Evolutionary conservation across 2,888 invertebrate genomes (phyloP).

Genomic region (Antheraea yamamai): DNA sequence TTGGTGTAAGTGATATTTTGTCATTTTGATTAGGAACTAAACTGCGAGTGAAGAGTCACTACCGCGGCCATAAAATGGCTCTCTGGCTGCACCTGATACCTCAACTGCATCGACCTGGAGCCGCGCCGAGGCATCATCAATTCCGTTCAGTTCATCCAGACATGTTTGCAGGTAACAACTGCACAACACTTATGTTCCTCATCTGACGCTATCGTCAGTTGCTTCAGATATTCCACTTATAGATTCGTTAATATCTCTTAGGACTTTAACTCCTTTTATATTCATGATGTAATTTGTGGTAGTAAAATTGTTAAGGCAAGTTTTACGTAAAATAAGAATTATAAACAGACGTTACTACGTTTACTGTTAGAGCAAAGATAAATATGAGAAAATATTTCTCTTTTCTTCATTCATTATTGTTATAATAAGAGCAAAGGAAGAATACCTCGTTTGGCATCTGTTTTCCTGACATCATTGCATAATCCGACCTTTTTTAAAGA

Average conservation of each 20-base stretch:
- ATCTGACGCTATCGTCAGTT: background rate
- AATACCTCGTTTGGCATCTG: constrained; percentile 5
- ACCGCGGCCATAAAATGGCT: constrained; percentile 94
- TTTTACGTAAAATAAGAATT: background rate
- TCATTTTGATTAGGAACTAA: constrained; percentile 80
- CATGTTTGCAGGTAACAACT: constrained; percentile 85
- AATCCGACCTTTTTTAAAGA: background rate
- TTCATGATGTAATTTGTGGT: background rate
- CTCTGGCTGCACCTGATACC: constrained; percentile 94
- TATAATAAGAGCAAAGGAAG: background rate
- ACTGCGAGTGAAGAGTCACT: constrained; percentile 90
- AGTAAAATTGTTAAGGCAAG: background rate
- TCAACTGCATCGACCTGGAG: constrained; percentile 90
- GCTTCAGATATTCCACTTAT: background rate
- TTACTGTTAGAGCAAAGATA: background rate
- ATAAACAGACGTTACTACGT: background rate
- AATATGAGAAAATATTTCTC: background rate
- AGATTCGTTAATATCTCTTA: background rate
- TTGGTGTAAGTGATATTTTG: constrained; percentile 22
- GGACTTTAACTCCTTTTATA: background rate
- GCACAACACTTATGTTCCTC: background rate
- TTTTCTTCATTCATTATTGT: constrained; percentile 5
- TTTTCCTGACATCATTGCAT: constrained; percentile 1
- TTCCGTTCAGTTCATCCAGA: constrained; percentile 85
- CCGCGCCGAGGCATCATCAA: constrained; percentile 86